A percentile compares a stretch with the other conserved stretches of the same genome.
phyloP scores from a whole-genome alignment of 2,113 vertebrate species.

The Daboia siamensis region DNA sequence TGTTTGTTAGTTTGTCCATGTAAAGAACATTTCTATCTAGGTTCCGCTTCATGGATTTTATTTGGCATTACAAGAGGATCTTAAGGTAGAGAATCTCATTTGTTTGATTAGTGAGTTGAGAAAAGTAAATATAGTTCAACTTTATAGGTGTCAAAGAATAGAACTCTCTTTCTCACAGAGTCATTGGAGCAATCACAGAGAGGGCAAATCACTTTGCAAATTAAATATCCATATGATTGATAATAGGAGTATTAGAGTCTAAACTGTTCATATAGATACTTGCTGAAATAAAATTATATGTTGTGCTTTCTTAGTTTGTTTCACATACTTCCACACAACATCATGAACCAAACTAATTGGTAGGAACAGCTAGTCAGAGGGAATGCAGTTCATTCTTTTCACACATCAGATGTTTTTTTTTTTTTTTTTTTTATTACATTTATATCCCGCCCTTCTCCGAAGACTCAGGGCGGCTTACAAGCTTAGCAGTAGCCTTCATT shows the following conservation, averaged over 20 bases:
- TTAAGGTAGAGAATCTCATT: background rate
- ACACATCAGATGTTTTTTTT: background rate
- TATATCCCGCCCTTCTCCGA: too few species aligned
- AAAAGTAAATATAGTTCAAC: background rate
- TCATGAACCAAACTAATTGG: background rate
- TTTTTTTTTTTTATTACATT: too few species aligned
- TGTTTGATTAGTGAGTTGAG: background rate
- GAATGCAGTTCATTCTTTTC: constrained; percentile 18
- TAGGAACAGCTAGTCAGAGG: background rate
- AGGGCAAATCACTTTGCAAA: background rate
- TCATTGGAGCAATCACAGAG: background rate
- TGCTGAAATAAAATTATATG: background rate
- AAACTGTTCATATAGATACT: background rate
- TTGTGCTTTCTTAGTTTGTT: constrained; percentile 17
- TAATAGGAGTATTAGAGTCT: background rate
- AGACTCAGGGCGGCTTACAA: too few species aligned
- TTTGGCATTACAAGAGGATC: too few species aligned
- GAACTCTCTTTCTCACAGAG: background rate
- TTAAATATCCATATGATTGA: background rate
- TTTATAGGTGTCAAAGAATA: background rate
- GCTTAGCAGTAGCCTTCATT: too few species aligned
- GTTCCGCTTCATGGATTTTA: background rate
- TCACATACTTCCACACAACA: background rate
- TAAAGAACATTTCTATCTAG: background rate
- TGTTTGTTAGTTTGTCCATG: background rate